Evolutionary conservation across 2,888 invertebrate genomes (phyloP), one percentile per base, ranked within the genome.

Genomic region (Crematogaster levior): DNA sequence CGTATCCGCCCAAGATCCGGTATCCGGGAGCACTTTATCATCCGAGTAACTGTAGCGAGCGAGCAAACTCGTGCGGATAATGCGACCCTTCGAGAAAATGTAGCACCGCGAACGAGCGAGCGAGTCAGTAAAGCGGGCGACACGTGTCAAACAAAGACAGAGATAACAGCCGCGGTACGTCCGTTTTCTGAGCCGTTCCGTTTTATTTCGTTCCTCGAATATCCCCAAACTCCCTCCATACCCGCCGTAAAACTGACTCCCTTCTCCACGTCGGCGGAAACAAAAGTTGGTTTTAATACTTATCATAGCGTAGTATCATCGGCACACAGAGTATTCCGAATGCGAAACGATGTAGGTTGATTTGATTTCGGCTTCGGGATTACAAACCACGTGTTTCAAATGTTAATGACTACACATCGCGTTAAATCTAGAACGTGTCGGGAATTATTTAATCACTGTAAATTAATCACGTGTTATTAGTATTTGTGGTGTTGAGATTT

Each of bases 211-310:
- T 60, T 60, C 34, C 61, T 58, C 81, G 46, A 58, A 72, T 68
- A 68, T 58, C 53, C 70, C 24, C 53, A 12, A 46, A 9, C 53
- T 27, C 27, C 21, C 40, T 51, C n/a, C 72, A 30, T 56, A 63
- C 63, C 43, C 27, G 43, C 51, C 15, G 43, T 74, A 61, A 74
- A 74, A 61, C 61, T 61, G 21, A 27, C 48, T 46, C 46, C 63
- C 48, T 56, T 53, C 30, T 61, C 30, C 58, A 37, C 74, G 74
- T 72, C 60, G 77, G 66, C 65, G 81, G 86, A n/a, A 86, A 87
- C 85, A 88, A 86, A 90, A 91, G 91, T 90, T 91, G 85, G 87
- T 88, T 91, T 89, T 88, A 85, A 88, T 91, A 90, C 90, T 91
- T 90, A 90, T 90, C 89, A 86, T 81, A 87, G 82, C 84, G 83